Base-by-base conservation (phyloP, 2,113 vertebrate species). In the Conger conger region DNA sequence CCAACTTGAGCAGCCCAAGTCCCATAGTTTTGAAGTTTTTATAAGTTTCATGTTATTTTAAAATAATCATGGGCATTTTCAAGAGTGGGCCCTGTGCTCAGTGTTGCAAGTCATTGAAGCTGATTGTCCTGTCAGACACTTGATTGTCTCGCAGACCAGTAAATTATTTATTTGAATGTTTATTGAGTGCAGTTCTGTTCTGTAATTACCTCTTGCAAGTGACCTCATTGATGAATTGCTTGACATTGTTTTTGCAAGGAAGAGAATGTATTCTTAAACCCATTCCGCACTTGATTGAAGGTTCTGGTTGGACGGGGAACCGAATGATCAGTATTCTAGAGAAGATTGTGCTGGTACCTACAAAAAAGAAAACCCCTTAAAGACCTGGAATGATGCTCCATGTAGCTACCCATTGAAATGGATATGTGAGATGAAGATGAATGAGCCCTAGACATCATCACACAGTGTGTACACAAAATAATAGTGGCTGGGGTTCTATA, bases 291-390 rank as follows among this genome's bases (percentile, higher is more conserved):
- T 87, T 60, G 50, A 68, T 79, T 80, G 36, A 87, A 95, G 94
- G 73, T 94, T 84, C 82, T 95, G 94, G 94, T 89, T 91, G 45
- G 2, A 78, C 0, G 92, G 92, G 2, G 93, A 95, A 79, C 94
- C 94, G 38, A 95, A 94, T 83, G 82, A 95, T 80, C 0, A 0
- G 2, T 1, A 13, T 0, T 30, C 79, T 1, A 82, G 84, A 36
- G 94, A 94, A 82, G 93, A 95, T 84, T 95, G 94, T 83, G 93
- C 86, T 30, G 93, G 91, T 6, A 35, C 63, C 0, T 93, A 92
- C 86, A 90, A 92, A 37, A 86, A 63, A 45, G 0, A 0, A 0
- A 91, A 93, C 83, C 90, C 88, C 16, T 90, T 93, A 33, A 85
- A 85, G 20, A 37, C 87, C 17, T 95, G 94, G 94, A 95, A 95